Evolutionary conservation across 2,888 invertebrate species (phyloP).

Genomic region (Drosophila algonquin): DNA sequence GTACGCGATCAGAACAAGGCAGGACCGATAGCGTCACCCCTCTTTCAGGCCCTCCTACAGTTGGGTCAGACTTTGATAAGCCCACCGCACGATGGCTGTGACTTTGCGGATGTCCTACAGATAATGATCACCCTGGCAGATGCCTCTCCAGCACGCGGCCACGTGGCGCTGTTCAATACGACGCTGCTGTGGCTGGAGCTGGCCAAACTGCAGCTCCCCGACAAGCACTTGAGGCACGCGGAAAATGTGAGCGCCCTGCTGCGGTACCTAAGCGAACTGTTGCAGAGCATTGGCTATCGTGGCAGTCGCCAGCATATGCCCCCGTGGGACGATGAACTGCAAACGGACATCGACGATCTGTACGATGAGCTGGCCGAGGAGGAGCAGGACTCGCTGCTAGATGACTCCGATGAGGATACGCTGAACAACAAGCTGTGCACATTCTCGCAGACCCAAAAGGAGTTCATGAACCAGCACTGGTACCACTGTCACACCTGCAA

Average conservation of each 20-base stretch:
- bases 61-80: constrained; percentile 88
- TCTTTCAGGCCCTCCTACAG: constrained; percentile 90
- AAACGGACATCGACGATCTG: constrained; percentile 91
- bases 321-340: constrained; percentile 92
- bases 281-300: constrained; percentile 82
- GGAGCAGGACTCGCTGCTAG: constrained; percentile 96
- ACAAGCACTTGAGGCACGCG: constrained; percentile 70
- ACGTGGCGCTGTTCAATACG: constrained; percentile 91
- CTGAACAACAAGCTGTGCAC: constrained; percentile 92
- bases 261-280: constrained; percentile 91
- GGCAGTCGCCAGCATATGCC: constrained; percentile 86
- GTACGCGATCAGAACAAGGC: constrained; percentile 86
- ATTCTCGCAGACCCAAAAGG: constrained; percentile 97
- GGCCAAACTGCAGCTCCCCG: constrained; percentile 85
- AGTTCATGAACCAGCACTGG: constrained; percentile 99
- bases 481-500: constrained; percentile 99
- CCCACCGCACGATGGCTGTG: constrained; percentile 87
- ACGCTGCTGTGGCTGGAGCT: constrained; percentile 91
- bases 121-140: constrained; percentile 94
- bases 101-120: constrained; percentile 90
- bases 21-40: constrained; percentile 83
- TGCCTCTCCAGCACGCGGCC: constrained; percentile 90
- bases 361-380: constrained; percentile 94
- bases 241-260: constrained; percentile 93
- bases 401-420: constrained; percentile 85